Conservation (phyloP, 1,140 invertebrate genomes). For the Scaptomyza montana region DNA sequence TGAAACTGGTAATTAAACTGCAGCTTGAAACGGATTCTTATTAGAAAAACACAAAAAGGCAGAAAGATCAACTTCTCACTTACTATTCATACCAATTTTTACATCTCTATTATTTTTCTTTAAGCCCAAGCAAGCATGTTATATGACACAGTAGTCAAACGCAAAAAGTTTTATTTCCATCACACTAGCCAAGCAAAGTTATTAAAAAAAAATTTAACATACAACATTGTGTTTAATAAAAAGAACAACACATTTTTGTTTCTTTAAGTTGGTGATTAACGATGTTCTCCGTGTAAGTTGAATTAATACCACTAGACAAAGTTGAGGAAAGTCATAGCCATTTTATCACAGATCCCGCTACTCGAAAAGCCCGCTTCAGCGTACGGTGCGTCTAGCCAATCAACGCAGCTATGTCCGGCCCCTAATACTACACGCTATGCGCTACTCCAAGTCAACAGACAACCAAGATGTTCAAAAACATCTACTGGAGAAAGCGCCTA, state of each 20-base stretch:
- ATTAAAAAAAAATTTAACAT: not conserved
- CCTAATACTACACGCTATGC: not conserved
- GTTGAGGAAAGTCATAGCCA: not conserved
- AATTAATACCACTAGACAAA: not conserved
- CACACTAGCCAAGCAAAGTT: too few species aligned
- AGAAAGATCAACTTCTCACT: too few species aligned
- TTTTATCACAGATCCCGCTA: slow-evolving; percentile 1
- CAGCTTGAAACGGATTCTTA: too few species aligned
- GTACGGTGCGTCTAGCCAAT: slow-evolving; percentile 3
- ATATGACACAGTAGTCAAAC: too few species aligned
- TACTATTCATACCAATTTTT: too few species aligned
- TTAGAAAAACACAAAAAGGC: too few species aligned
- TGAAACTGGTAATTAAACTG: too few species aligned
- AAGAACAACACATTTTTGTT: not conserved
- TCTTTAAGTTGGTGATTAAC: not conserved
- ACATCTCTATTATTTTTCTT: too few species aligned
- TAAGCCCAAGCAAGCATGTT: too few species aligned
- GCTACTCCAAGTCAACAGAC: slow-evolving; percentile 6
- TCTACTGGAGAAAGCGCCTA: too few species aligned
- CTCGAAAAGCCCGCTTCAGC: slow-evolving; percentile 6
- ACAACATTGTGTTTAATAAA: not conserved
- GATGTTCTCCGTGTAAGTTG: slow-evolving; percentile 32
- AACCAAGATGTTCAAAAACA: not conserved
- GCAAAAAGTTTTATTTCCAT: too few species aligned
- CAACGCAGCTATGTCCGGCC: not conserved